Percentiles rank a stretch among this genome's conserved stretches.
Evolutionary conservation across 64 coral and sea anemone species (phyloP).

Genomic region (Trachythela sp.): DNA sequence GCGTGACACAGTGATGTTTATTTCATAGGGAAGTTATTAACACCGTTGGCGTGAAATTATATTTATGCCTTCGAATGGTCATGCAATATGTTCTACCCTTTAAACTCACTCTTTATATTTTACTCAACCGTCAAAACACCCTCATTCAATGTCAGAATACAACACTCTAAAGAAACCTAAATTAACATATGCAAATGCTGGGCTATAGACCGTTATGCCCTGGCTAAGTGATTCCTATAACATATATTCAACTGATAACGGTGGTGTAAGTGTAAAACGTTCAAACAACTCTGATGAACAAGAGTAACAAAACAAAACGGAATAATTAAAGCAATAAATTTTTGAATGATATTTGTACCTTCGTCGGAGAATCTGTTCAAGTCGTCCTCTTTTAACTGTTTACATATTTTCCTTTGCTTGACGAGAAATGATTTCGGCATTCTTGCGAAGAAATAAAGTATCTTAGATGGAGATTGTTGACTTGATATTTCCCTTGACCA

Average conservation of each 20-base stretch:
- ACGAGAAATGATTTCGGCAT: constrained; percentile 63
- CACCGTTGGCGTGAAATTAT: not conserved
- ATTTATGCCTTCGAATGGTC: not conserved
- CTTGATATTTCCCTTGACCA: no score
- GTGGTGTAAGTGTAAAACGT: not conserved
- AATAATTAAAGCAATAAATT: not conserved
- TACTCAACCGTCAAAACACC: not conserved
- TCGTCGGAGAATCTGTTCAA: not conserved
- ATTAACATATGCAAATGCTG: constrained; percentile 32
- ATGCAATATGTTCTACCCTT: not conserved
- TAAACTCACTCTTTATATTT: not conserved
- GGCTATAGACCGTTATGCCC: not conserved
- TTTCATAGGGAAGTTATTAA: not conserved
- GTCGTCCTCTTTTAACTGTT: constrained; percentile 13
- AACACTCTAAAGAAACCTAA: not conserved
- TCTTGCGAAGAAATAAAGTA: not conserved
- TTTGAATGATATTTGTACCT: not conserved
- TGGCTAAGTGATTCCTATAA: not conserved
- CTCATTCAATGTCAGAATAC: not conserved
- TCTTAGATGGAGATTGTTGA: not conserved
- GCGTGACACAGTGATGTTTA: not conserved
- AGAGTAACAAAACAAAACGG: not conserved
- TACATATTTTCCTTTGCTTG: constrained; percentile 63
- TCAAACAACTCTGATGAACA: not conserved
- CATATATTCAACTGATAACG: not conserved